Evolutionary conservation across 1,140 invertebrate genomes (phyloP), one percentile per base, ranked within the genome.

Genomic region (Pygmarrhopalites habei): DNA sequence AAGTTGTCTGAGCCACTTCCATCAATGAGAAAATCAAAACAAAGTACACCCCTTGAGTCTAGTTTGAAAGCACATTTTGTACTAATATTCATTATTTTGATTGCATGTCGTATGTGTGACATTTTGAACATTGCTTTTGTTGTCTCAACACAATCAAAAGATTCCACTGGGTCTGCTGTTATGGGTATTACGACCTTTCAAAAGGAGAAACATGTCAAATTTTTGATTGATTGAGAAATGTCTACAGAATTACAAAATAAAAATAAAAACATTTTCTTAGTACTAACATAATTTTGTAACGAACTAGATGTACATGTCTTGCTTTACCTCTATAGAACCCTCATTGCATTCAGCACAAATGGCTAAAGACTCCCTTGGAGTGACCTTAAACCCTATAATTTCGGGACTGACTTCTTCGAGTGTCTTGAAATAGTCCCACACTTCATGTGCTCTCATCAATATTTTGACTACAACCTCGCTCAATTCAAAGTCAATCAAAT

Each of bases 401-500:
- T 56, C 53, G 5, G 53, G 53, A 7, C 10, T n/a, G 19, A 56
- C 53, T 12, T 56, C 53, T 26, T 56, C 53, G 4, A 56, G 21
- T n/a, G 23, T 26, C 23, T 39, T 56, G 15, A 56, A 56, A 26
- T 56, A 39, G n/a, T 56, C 53, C 29, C 29, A 32, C 3, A 56
- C 17, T 21, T 56, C 53, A 39, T 4, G 35, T 7, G 53, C 26
- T 30, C 39, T 56, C 53, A 56, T 56, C 35, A 56, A n/a, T 19
- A 56, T 41, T 56, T 56, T 35, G 10, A 56, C 30, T 2, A 41
- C 23, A 14, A 56, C 53, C 12, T 28, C 29, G 12, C 19, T 28
- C 3, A 56, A n/a, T 39, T 56, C 53, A 41, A 56, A 56, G 2
- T 56, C 53, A n/a, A 56, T 56, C 19, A 56, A n/a, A 39, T 32